These are phyloP conservation scores for Nanorana parkeri DNA, from an alignment of 2,113 vertebrate species.

Conservation along the genomic window DNA sequence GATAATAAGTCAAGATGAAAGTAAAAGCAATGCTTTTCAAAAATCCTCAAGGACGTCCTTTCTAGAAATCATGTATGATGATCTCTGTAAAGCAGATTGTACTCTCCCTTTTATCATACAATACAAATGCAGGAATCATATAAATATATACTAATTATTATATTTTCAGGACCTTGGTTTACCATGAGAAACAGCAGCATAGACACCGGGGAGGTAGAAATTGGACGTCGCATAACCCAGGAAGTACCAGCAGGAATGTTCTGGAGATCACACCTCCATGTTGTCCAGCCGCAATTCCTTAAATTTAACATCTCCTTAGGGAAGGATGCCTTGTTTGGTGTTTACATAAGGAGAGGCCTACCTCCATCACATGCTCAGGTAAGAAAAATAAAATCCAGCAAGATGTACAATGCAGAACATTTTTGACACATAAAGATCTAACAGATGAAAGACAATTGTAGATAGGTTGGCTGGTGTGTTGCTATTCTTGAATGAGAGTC, in stretches of 20 bases:
- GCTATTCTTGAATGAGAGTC: no score
- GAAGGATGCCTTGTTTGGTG: slow-evolving; percentile 95
- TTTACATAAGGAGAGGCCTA: slow-evolving; percentile 95
- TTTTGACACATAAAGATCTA: no score
- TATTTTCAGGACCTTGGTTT: slow-evolving; percentile 81
- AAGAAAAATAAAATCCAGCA: slow-evolving; percentile 43
- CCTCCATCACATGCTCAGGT: slow-evolving; percentile 97
- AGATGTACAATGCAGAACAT: no score
- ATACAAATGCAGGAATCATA: neutral
- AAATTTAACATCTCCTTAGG: slow-evolving; percentile 99
- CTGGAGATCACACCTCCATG: slow-evolving; percentile 94
- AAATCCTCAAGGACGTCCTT: slow-evolving; percentile 11
- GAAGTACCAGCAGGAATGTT: slow-evolving; percentile 95
- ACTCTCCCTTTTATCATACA: slow-evolving; percentile 41
- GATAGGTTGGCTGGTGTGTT: no score
- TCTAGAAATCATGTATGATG: slow-evolving; percentile 13
- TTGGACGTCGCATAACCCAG: slow-evolving; percentile 90
- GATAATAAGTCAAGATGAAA: slow-evolving; percentile 48
- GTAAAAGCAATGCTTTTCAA: slow-evolving; percentile 38
- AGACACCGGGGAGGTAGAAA: slow-evolving; percentile 90
- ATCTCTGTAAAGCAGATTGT: slow-evolving; percentile 10
- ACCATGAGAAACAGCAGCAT: slow-evolving; percentile 91
- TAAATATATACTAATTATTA: slow-evolving; percentile 46
- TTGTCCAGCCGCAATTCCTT: slow-evolving; percentile 93
- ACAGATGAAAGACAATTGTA: no score